Evolutionary conservation across 2,797 vertebrate genomes (phyloP), one percentile per base, ranked within the genome.

Genomic region (Lutra lutra): DNA sequence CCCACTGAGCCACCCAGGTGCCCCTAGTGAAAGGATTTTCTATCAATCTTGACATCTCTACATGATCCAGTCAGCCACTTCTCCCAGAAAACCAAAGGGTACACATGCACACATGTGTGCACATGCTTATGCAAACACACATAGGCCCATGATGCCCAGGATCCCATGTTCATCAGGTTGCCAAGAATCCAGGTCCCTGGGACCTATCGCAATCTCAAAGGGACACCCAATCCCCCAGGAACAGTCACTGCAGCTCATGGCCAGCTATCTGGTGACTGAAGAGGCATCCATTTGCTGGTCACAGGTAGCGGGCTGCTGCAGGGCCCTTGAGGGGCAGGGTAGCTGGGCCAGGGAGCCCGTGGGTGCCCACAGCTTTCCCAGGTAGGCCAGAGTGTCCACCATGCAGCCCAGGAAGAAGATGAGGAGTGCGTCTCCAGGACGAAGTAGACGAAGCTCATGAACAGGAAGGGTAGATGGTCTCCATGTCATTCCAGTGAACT

Each of bases 401-500:
- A 99, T 3, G 2, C 99, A 99, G 10, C 98, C 99, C 64, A 98
- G 0, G 13, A 99, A 99, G 98, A 99, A 99, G 40, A 99, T 83
- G 8, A 99, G 96, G 98, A 99, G 97, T 99, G 99, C 35, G 99
- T 93, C 94, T 98, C 99, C 3, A 98, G 99, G 98, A 99, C 94
- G 82, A 99, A 99, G 98, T 99, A 99, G 98, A 99, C n/a, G 0
- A 99, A 98, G 2, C 99, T 99, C 2, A 99, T 98, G 98, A 99
- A 99, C 51, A 99, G 99, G 98, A 99, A 99, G 1, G 99, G 6
- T 99, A 98, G 98, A 99, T 99, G 98, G 99, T 99, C 98, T 99
- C 99, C 99, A 99, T 98, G 98, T 99, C 99, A 0, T 99, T 99
- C 4, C 73, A 43, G 93, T 99, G 99, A 85, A 99, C 99, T 92